Conservation (phyloP, 1,140 invertebrate species). For the Trichoplusia ni region DNA sequence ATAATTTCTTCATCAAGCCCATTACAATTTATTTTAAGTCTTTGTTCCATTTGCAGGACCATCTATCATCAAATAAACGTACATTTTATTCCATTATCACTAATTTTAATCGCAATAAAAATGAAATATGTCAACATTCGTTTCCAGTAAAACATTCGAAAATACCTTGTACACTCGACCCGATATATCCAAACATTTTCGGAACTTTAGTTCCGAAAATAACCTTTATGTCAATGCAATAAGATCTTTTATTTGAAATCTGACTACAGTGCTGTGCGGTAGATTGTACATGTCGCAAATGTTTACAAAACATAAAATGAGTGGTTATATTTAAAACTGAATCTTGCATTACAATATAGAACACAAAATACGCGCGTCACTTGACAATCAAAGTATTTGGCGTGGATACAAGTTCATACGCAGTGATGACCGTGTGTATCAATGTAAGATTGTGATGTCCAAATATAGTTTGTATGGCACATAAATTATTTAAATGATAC, state of each 20-base stretch:
- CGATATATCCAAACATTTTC: too few relatives aligned
- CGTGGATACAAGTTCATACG: constrained; percentile 3
- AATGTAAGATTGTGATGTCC: constrained; percentile 3
- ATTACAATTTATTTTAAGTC: too few relatives aligned
- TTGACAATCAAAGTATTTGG: not conserved
- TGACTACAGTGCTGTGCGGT: too few relatives aligned
- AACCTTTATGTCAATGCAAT: too few relatives aligned
- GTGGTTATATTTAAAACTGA: constrained; percentile 8
- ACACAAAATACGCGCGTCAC: constrained; percentile 10
- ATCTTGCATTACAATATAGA: constrained; percentile 1
- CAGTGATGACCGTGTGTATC: constrained; percentile 8
- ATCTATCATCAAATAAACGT: not conserved
- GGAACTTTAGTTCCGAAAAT: too few relatives aligned
- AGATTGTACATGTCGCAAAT: not conserved
- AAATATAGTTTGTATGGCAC: constrained; percentile 11
- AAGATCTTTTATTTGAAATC: too few relatives aligned
- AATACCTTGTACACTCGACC: too few relatives aligned
- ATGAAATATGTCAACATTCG: not conserved
- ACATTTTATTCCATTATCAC: not conserved
- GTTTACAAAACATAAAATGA: too few relatives aligned
- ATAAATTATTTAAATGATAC: constrained; percentile 7
- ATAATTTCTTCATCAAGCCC: too few relatives aligned
- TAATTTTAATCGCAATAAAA: not conserved
- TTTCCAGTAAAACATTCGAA: not conserved
- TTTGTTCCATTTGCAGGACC: too few relatives aligned